phyloP scores from a whole-genome alignment of 2,113 vertebrate species.

The Gobio gobio region DNA sequence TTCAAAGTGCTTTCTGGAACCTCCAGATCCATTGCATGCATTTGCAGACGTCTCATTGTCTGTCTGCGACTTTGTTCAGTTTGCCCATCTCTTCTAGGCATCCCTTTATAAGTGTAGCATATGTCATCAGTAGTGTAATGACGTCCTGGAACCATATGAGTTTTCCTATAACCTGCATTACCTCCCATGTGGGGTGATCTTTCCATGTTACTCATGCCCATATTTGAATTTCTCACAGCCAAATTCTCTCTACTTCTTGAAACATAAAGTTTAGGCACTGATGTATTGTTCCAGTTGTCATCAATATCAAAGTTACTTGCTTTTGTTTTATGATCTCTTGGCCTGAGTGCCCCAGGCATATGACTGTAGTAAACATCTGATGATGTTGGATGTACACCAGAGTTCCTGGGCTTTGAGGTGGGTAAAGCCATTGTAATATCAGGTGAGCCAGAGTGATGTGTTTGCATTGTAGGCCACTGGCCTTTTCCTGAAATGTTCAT shows the following conservation, averaged over 20 bases:
- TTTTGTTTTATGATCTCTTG: background rate
- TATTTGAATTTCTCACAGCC: background rate
- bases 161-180: constrained; percentile 54
- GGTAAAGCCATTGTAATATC: constrained; percentile 49
- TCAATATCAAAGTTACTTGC: background rate
- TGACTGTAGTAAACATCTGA: constrained; percentile 71
- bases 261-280: constrained; percentile 19
- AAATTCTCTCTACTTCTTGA: constrained; percentile 26
- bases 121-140: constrained; percentile 41
- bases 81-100: constrained; percentile 33
- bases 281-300: background rate
- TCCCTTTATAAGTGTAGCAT: constrained; percentile 31
- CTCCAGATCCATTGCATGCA: constrained; percentile 69
- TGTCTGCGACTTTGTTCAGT: constrained; percentile 54
- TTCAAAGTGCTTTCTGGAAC: constrained; percentile 67
- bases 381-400: constrained; percentile 54
- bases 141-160: constrained; percentile 47
- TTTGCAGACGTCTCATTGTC: constrained; percentile 56
- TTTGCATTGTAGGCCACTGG: constrained; percentile 43
- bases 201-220: background rate
- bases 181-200: constrained; percentile 16
- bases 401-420: constrained; percentile 37
- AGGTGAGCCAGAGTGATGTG: constrained; percentile 34
- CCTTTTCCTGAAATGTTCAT: constrained; percentile 5
- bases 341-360: constrained; percentile 64